Evolutionary conservation across 2,113 vertebrate species (phyloP), one percentile per base, ranked within the genome.

Genomic region (Solea senegalensis): DNA sequence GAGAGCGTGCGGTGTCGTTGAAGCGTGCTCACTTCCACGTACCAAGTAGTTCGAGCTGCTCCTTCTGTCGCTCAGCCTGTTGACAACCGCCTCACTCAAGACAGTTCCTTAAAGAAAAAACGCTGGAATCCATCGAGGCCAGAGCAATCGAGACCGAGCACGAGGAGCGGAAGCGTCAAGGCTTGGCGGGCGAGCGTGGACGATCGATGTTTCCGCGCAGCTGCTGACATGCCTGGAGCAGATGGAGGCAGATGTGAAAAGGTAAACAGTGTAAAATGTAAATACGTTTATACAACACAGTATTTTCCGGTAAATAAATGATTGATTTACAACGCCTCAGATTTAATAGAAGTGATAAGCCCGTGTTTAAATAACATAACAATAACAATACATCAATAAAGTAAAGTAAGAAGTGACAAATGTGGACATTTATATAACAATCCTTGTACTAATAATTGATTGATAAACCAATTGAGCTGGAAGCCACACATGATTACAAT

Each of bases 61-160:
- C n/a, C 50, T 40, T 67, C 69, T 4, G 65, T 80, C 65, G 41
- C 70, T 48, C 69, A 73, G 85, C 76, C 89, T 90, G 90, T 91
- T 92, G 87, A 92, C 90, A 92, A 85, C 71, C 63, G 67, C 34
- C 73, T 41, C 13, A 60, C 73, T 81, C 78, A 8, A 71, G 28
- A 16, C 75, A 91, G 85, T 90, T 92, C 90, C 90, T 90, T 80
- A 74, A 85, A 78, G 81, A 51, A 76, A 68, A 81, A 78, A 63
- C 27, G 70, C 10, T 53, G 73, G 71, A 74, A 44, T 72, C 34
- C 40, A 3, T 11, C 61, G 5, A 91, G 90, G 57, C 86, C 54
- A 48, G 11, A 90, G 66, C 9, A 93, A 73, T 91, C 85, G 73
- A 91, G 3, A 0, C 41, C 7, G 73, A 81, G 67, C 63, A 16